phyloP scores from a whole-genome alignment of 2,113 vertebrate genomes.

The Mormoops blainvillei region DNA sequence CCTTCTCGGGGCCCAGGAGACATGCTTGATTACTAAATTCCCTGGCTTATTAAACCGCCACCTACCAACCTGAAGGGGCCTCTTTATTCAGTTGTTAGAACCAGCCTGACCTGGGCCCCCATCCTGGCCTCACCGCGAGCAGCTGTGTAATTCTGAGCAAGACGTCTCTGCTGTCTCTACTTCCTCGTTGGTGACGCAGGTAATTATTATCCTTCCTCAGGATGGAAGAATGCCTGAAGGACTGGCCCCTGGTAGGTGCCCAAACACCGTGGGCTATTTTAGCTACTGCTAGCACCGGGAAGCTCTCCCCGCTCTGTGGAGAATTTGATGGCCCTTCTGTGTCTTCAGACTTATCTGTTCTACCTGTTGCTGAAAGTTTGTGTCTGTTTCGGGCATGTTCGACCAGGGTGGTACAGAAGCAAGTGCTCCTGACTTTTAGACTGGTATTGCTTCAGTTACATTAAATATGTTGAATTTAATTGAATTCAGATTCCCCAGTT shows the following conservation, averaged over 20 bases:
- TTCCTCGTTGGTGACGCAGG: neutral
- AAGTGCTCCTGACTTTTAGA: neutral
- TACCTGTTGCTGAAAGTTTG: neutral
- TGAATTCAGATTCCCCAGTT: neutral
- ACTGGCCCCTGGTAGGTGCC: accelerated
- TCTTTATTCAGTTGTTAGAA: neutral
- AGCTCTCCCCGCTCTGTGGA: neutral
- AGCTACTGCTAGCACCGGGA: neutral
- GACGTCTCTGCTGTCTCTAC: neutral
- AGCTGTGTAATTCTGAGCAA: neutral
- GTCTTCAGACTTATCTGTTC: neutral
- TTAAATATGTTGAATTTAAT: neutral
- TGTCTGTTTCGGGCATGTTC: neutral
- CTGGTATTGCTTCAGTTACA: neutral
- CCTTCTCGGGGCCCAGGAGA: neutral
- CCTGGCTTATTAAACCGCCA: neutral
- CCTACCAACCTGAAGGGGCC: neutral
- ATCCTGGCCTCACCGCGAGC: neutral
- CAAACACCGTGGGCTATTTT: neutral
- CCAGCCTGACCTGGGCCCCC: neutral
- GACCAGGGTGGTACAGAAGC: neutral
- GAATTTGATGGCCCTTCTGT: neutral
- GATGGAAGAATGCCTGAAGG: neutral
- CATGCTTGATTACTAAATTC: neutral
- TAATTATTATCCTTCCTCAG: too few relatives aligned